These are phyloP conservation scores for Vulpes vulpes DNA, from an alignment of 2,113 vertebrate genomes.

Conservation along the genomic window DNA sequence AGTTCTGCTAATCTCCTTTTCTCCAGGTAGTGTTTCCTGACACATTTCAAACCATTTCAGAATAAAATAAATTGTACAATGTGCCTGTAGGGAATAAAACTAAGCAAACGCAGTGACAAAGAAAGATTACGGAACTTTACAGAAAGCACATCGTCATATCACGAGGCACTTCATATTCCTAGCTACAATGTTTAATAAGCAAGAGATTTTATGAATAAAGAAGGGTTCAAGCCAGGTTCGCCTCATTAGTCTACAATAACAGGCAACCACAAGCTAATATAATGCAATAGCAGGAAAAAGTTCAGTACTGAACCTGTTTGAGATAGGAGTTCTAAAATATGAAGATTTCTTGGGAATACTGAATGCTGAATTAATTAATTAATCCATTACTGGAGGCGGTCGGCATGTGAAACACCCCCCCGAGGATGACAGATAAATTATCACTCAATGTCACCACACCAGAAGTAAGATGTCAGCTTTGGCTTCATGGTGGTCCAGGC, in stretches of 20 bases:
- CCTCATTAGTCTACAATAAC: constrained; percentile 24
- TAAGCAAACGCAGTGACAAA: not conserved
- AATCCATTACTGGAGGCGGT: constrained; percentile 58
- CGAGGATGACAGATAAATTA: constrained; percentile 66
- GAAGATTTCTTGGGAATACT: constrained; percentile 68
- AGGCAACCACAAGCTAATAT: not conserved
- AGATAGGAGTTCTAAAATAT: constrained; percentile 65
- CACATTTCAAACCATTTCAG: constrained; percentile 53
- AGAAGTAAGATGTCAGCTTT: not conserved
- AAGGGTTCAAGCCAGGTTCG: constrained; percentile 4
- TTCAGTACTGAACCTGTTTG: not conserved
- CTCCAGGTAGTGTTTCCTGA: constrained; percentile 51
- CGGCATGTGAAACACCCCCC: constrained; percentile 54
- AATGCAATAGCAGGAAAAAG: not conserved
- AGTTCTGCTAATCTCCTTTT: constrained; percentile 64
- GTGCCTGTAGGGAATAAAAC: not conserved
- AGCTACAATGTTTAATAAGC: not conserved
- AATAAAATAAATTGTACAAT: constrained; percentile 50
- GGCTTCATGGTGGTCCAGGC: not conserved
- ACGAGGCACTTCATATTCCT: not conserved
- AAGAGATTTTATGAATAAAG: constrained; percentile 59
- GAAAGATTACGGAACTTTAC: constrained; percentile 4
- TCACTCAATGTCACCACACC: not conserved
- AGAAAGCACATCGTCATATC: not conserved
- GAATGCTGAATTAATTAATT: constrained; percentile 72